Percentiles rank a stretch among this genome's conserved stretches.
Conservation (phyloP, 2,113 vertebrate species). For the Boulengeromyrus knoepffleri region DNA sequence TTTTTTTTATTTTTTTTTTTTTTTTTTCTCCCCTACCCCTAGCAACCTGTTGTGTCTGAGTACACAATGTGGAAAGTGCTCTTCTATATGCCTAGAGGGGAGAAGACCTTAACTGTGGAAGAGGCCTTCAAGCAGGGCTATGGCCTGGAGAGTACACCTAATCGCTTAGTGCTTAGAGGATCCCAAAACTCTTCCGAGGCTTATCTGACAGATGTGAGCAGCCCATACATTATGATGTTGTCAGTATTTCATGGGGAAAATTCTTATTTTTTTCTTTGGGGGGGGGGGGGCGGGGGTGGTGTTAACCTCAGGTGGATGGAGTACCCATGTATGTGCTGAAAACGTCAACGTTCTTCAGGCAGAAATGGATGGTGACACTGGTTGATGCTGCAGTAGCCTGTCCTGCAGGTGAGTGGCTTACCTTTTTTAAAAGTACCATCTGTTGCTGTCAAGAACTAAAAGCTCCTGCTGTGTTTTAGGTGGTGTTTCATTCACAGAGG, state of each 20-base stretch:
- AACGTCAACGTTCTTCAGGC: slow-evolving; percentile 60
- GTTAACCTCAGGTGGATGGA: slow-evolving; percentile 54
- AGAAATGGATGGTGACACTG: slow-evolving; percentile 50
- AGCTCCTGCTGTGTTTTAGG: slow-evolving; percentile 42
- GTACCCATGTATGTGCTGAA: slow-evolving; percentile 63
- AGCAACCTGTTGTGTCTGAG: neutral
- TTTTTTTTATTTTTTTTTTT: too few species aligned
- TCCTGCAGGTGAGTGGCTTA: slow-evolving; percentile 44
- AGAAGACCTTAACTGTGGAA: slow-evolving; percentile 42
- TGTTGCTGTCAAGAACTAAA: neutral
- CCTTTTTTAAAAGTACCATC: neutral
- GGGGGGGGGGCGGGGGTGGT: neutral
- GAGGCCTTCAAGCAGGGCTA: slow-evolving; percentile 54
- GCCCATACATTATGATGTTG: neutral
- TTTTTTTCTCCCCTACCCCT: too few species aligned
- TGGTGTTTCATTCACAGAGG: slow-evolving; percentile 44
- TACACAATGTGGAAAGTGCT: slow-evolving; percentile 58
- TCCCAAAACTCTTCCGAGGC: slow-evolving; percentile 51
- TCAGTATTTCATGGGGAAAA: neutral
- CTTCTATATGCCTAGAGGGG: slow-evolving; percentile 47
- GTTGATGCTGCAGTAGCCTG: slow-evolving; percentile 58
- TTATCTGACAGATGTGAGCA: slow-evolving; percentile 51
- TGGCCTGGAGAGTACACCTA: slow-evolving; percentile 32
- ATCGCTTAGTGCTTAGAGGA: slow-evolving; percentile 51
- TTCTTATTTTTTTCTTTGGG: neutral